Conservation (phyloP, 2,888 invertebrate genomes). For the Mythimna vitellina region DNA sequence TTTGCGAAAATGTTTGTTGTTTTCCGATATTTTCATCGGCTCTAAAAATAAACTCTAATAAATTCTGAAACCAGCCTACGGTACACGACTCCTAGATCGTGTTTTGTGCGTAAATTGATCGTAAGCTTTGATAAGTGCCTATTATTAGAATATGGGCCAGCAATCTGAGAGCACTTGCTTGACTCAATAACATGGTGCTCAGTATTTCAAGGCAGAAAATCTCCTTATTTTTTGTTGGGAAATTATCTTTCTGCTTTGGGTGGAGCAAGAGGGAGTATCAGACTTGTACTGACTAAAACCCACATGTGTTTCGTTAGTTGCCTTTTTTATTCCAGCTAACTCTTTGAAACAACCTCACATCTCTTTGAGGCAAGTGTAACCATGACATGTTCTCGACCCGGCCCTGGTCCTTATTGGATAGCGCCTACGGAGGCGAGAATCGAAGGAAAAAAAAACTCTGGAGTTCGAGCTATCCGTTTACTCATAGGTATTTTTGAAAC, state of each 20-base stretch:
- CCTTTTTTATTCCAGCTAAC: too few relatives aligned
- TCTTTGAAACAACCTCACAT: too few relatives aligned
- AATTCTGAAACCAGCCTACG: neutral
- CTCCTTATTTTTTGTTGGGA: too few relatives aligned
- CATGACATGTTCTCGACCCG: too few relatives aligned
- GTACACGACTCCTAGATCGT: neutral
- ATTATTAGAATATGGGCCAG: constrained; percentile 38
- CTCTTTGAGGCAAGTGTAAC: too few relatives aligned
- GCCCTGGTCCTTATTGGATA: too few relatives aligned
- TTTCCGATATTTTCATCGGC: neutral
- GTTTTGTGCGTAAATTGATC: constrained; percentile 28
- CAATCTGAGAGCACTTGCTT: constrained; percentile 17
- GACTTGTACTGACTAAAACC: too few relatives aligned
- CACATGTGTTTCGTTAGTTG: too few relatives aligned
- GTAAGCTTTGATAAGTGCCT: constrained; percentile 10
- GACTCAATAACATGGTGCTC: neutral
- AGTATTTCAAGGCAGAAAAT: neutral
- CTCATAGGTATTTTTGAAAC: neutral
- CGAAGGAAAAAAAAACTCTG: neutral
- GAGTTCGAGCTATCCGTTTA: neutral
- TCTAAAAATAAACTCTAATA: constrained; percentile 35
- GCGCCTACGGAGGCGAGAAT: too few relatives aligned
- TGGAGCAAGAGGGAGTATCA: too few relatives aligned
- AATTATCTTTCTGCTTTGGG: too few relatives aligned
- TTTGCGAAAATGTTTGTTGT: neutral